Evolutionary conservation across 2,113 vertebrate genomes (phyloP).

Genomic region (Pygoscelis adeliae): DNA sequence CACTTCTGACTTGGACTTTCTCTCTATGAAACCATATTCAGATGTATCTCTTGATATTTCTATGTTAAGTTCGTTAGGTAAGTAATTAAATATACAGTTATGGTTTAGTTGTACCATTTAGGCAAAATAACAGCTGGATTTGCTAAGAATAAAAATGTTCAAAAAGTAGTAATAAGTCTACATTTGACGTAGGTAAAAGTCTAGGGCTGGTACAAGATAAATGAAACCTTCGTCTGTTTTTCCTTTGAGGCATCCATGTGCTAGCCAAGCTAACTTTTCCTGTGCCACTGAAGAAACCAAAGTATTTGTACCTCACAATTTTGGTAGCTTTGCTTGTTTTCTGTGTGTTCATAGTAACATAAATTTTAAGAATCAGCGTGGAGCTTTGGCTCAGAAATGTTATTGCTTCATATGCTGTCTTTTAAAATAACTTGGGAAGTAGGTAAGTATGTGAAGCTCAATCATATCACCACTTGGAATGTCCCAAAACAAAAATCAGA

Average conservation of each 20-base stretch:
- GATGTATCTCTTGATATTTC: slow-evolving; percentile 94
- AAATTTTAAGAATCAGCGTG: not conserved
- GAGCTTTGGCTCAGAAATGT: not conserved
- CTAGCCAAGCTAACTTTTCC: not conserved
- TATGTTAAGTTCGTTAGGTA: slow-evolving; percentile 90
- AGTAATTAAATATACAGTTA: not conserved
- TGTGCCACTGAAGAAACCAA: not conserved
- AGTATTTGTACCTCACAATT: not conserved
- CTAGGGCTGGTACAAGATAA: not conserved
- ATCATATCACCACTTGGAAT: not conserved
- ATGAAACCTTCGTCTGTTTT: not conserved
- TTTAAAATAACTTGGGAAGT: not conserved
- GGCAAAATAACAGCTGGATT: not conserved
- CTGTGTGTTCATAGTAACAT: not conserved
- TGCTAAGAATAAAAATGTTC: not conserved
- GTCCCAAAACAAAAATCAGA: not conserved
- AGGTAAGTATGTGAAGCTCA: not conserved
- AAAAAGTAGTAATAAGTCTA: not conserved
- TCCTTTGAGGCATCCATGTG: not conserved
- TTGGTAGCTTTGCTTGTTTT: not conserved
- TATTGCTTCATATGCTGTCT: not conserved
- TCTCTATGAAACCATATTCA: slow-evolving; percentile 89
- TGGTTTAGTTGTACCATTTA: not conserved
- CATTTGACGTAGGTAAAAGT: not conserved
- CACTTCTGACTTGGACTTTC: slow-evolving; percentile 88